Evolutionary conservation across 2,888 invertebrate genomes (phyloP).

Genomic region (Drosophila colorata): DNA sequence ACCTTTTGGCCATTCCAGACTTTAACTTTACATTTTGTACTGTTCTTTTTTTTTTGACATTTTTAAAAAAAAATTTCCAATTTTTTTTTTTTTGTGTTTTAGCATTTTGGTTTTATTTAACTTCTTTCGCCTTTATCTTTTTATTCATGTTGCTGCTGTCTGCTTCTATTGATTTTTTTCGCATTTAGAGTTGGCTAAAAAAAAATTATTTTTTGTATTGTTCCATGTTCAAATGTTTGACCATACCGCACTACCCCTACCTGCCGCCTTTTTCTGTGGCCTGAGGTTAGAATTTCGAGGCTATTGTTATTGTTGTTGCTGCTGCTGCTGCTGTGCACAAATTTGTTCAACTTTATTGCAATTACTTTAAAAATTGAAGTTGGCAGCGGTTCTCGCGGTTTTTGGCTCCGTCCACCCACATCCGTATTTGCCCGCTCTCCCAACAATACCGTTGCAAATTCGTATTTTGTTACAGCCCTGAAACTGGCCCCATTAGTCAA

Average conservation of each 20-base stretch:
- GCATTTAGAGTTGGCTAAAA: conserved; percentile 60
- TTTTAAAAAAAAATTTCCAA: too few relatives aligned
- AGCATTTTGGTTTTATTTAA: conserved; percentile 70
- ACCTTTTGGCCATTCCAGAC: conserved; percentile 64
- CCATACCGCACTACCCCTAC: conserved; percentile 36
- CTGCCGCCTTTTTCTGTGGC: conserved; percentile 41
- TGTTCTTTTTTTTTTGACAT: conserved; percentile 2
- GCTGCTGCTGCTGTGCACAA: conserved; percentile 36
- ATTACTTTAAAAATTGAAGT: conserved; percentile 82
- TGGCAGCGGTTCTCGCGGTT: conserved; percentile 76
- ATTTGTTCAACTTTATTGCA: conserved; percentile 78
- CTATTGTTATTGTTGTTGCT: conserved; percentile 40
- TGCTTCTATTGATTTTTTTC: conserved; percentile 86
- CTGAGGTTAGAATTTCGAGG: conserved; percentile 76
- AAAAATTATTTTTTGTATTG: conserved; percentile 39
- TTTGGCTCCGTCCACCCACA: conserved; percentile 19
- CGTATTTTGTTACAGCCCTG: conserved; percentile 34
- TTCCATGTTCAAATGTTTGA: conserved; percentile 67
- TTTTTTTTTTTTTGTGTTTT: conserved; percentile 30
- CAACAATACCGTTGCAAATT: conserved; percentile 20
- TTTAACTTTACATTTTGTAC: conserved; percentile 38
- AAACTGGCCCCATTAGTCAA: conserved; percentile 71
- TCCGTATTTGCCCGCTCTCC: too few relatives aligned
- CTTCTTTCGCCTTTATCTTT: conserved; percentile 66
- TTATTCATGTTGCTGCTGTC: conserved; percentile 80